Conservation (phyloP, 2,888 invertebrate species). For the Adelphocoris suturalis region DNA sequence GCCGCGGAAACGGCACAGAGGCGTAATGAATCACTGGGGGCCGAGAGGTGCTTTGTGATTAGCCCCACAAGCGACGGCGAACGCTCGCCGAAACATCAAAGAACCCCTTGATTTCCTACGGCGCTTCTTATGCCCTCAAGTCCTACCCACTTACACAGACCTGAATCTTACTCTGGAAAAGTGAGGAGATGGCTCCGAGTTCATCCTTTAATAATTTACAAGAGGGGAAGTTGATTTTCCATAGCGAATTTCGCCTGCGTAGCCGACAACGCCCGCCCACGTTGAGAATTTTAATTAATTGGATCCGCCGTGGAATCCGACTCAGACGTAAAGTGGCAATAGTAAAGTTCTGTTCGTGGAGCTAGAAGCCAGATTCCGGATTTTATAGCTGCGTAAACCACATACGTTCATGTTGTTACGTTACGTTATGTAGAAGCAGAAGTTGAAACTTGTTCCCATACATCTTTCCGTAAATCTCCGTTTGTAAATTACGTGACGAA, state of each 20-base stretch:
- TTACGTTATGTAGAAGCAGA: too few relatives aligned
- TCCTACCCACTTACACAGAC: constrained; percentile 25
- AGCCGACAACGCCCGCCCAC: background rate
- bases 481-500: too few relatives aligned
- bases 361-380: too few relatives aligned
- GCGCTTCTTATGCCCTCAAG: constrained; percentile 18
- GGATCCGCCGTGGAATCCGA: background rate
- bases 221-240: constrained; percentile 20
- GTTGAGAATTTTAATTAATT: background rate
- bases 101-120: constrained; percentile 18
- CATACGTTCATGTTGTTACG: too few relatives aligned
- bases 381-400: too few relatives aligned
- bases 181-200: background rate
- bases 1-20: constrained; percentile 6
- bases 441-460: too few relatives aligned
- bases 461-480: too few relatives aligned
- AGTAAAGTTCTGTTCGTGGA: background rate
- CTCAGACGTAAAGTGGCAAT: background rate
- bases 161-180: background rate
- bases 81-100: constrained; percentile 11
- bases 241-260: background rate
- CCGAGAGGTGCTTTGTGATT: constrained; percentile 14
- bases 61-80: background rate
- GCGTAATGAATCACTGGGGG: constrained; percentile 9
- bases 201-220: constrained; percentile 28